These are phyloP conservation scores for Endotricha flammealis DNA, from an alignment of 2,888 invertebrate genomes.

Conservation along the genomic window DNA sequence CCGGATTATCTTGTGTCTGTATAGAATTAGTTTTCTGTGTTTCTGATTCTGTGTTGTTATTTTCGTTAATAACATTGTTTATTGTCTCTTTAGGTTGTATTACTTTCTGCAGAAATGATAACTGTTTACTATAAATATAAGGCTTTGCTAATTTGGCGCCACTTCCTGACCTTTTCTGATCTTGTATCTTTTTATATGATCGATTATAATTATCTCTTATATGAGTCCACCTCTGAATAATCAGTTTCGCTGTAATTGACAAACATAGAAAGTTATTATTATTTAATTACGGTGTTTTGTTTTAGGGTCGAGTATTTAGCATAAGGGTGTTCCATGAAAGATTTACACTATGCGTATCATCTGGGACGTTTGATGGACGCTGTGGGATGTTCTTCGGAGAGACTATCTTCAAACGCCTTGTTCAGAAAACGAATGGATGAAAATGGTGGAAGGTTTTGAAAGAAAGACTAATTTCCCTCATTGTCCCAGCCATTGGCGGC, in stretches of 20 bases:
- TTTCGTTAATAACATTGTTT: conserved; percentile 7
- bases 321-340: conserved; percentile 9
- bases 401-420: conserved; percentile 5
- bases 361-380: conserved; percentile 9
- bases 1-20: neutral
- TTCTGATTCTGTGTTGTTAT: no score
- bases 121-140: conserved; percentile 24
- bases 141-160: conserved; percentile 23
- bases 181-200: conserved; percentile 25
- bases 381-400: conserved; percentile 7
- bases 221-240: conserved; percentile 25
- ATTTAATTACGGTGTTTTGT: neutral
- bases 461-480: conserved; percentile 8
- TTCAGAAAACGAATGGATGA: conserved; percentile 10
- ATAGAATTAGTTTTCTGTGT: neutral
- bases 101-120: conserved; percentile 25
- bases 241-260: conserved; percentile 5
- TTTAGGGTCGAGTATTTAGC: conserved; percentile 9
- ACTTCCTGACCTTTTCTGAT: conserved; percentile 22
- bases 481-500: conserved; percentile 9
- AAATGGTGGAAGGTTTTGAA: conserved; percentile 11
- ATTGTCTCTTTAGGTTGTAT: conserved; percentile 19
- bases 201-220: conserved; percentile 29
- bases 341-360: conserved; percentile 11
- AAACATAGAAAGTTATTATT: no score